Evolutionary conservation across 2,797 vertebrate genomes (phyloP), one percentile per base, ranked within the genome.

Genomic region (Eulemur mongoz): DNA sequence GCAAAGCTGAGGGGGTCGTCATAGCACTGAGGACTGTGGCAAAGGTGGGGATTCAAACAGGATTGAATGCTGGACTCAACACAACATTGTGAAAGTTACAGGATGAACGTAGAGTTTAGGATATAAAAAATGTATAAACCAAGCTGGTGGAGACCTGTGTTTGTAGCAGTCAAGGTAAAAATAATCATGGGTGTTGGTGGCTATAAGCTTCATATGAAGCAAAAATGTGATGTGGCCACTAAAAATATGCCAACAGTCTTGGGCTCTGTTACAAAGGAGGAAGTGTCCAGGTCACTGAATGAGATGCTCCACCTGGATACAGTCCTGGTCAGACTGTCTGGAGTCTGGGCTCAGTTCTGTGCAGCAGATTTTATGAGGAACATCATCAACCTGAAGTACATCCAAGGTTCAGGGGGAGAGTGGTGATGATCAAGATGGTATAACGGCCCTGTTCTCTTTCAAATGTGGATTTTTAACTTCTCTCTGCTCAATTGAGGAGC

Each of bases 341-440:
- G 63, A 87, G 65, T 85, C 63, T 89, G 48, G 63, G 43, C 70
- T 86, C 32, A 69, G 65, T 61, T 93, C 76, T 93, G 84, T 87
- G 76, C 52, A 86, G 69, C 45, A 93, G 59, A 35, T 94, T 97
- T 97, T 96, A 97, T 45, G 67, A 92, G 84, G 76, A 81, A 54
- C 81, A 80, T 65, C 57, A 54, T 23, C 22, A 85, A 50, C 65
- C 91, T 92, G 84, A 69, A 90, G 45, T 20, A 45, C 45, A 89
- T 57, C 35, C 92, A 84, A 35, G 22, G 38, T 52, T 65, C 25
- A 65, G 30, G 67, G 57, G 65, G 75, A 93, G 38, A 89, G 30
- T 40, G 22, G 52, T 57, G 59, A 91, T 73, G 83, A 86, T 88
- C 25, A 59, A 27, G 94, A 96, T 32, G 10, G 43, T 40, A 80